Conservation (phyloP, 92 coral and sea anemone species). For the Epizoanthus scotinus region DNA sequence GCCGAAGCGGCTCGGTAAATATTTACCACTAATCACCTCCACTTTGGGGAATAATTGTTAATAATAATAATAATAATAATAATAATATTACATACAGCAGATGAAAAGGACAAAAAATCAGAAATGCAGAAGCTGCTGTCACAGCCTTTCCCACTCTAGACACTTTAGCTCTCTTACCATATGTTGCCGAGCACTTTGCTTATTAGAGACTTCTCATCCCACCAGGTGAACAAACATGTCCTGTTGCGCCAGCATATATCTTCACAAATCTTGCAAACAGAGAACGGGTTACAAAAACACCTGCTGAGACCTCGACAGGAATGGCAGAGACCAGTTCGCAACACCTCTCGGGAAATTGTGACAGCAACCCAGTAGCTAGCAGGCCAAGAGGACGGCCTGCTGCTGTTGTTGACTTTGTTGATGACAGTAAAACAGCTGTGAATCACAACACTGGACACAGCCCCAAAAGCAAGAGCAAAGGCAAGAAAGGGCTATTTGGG, state of each 20-base stretch:
- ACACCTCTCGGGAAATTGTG: neutral
- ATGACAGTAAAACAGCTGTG: slow-evolving; percentile 27
- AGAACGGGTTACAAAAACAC: slow-evolving; percentile 21
- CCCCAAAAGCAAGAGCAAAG: slow-evolving; percentile 28
- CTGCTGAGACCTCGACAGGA: slow-evolving; percentile 19
- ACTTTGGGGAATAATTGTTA: no score
- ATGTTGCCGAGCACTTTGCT: no score
- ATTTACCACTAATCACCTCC: no score
- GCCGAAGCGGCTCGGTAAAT: no score
- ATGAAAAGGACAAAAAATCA: no score
- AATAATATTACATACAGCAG: no score
- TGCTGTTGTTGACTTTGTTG: slow-evolving; percentile 37
- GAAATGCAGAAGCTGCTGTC: no score
- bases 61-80: no score
- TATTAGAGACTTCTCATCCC: neutral
- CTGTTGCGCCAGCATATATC: slow-evolving; percentile 84
- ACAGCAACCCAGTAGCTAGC: neutral
- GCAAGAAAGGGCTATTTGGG: slow-evolving; percentile 9
- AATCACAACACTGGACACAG: neutral
- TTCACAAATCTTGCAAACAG: slow-evolving; percentile 54
- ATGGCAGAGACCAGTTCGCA: slow-evolving; percentile 6
- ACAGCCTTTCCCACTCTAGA: no score
- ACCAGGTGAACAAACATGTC: slow-evolving; percentile 70
- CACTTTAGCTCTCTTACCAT: no score
- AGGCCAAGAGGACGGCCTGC: slow-evolving; percentile 33